Evolutionary conservation across 2,797 vertebrate genomes (phyloP).

Genomic region (Oreochromis grahami): DNA sequence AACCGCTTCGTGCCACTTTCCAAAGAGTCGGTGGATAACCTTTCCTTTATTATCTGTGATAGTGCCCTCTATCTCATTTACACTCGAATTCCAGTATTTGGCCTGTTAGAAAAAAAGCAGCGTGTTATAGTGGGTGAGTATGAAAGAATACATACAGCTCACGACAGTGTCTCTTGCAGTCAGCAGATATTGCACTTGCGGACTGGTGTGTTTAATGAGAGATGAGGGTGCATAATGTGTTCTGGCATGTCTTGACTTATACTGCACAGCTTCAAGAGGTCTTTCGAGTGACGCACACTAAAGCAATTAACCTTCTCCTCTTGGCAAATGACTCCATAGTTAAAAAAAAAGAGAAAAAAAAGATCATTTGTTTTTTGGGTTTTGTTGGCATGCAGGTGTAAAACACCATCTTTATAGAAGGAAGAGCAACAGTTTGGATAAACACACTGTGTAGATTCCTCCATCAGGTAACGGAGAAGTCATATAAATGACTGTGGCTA

Average conservation of each 20-base stretch:
- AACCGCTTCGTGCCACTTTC: constrained; percentile 94
- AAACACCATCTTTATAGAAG: not conserved
- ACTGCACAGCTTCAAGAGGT: constrained; percentile 30
- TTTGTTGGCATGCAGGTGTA: not conserved
- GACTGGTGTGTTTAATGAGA: constrained; percentile 13
- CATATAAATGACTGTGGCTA: not conserved
- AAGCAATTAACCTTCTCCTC: constrained; percentile 56
- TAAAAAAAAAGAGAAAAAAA: not conserved
- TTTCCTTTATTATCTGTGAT: constrained; percentile 86
- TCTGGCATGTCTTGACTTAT: constrained; percentile 44
- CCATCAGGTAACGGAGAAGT: not conserved
- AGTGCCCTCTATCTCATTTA: constrained; percentile 90
- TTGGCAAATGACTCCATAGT: constrained; percentile 3
- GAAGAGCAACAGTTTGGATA: not conserved
- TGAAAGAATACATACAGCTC: not conserved
- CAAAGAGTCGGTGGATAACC: constrained; percentile 86
- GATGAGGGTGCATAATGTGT: constrained; percentile 20
- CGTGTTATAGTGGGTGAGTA: too few species aligned
- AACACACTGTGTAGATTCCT: not conserved
- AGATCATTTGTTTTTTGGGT: not conserved
- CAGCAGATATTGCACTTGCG: constrained; percentile 53
- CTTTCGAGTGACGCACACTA: constrained; percentile 30
- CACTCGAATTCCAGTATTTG: constrained; percentile 94
- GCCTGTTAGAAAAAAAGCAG: constrained; percentile 70
- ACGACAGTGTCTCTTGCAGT: not conserved